phyloP scores from a whole-genome alignment of 2,113 vertebrate genomes.

The Platysternon megacephalum region DNA sequence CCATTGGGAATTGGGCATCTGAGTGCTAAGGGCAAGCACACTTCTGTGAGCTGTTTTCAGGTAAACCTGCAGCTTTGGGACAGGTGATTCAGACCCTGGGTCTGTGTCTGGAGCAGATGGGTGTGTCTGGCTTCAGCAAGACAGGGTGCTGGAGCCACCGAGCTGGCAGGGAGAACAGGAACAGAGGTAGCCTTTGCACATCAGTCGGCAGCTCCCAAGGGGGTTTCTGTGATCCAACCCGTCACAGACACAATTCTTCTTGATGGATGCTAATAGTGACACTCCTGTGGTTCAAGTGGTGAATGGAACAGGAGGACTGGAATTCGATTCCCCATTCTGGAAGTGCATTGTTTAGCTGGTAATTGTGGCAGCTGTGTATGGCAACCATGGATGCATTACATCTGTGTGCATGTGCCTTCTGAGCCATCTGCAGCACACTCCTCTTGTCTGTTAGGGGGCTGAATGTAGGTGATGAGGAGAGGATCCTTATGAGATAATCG shows the following conservation, averaged over 20 bases:
- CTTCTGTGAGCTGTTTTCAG: too few relatives aligned
- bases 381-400: background rate
- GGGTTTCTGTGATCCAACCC: too few relatives aligned
- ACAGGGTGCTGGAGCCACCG: too few relatives aligned
- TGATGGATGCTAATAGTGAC: fast-evolving
- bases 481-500: fast-evolving
- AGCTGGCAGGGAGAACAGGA: too few relatives aligned
- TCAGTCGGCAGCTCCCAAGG: too few relatives aligned
- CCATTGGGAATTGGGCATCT: too few relatives aligned
- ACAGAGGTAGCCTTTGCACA: too few relatives aligned
- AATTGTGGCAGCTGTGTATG: fast-evolving
- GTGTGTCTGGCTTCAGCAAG: too few relatives aligned
- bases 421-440: background rate
- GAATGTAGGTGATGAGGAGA: background rate
- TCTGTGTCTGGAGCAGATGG: too few relatives aligned
- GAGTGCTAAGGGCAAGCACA: too few relatives aligned
- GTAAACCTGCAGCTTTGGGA: too few relatives aligned
- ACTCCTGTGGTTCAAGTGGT: background rate
- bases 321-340: fast-evolving
- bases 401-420: fast-evolving
- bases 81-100: too few relatives aligned
- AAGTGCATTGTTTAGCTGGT: background rate
- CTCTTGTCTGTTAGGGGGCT: background rate
- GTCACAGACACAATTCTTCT: background rate
- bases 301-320: fast-evolving